Percentiles rank a stretch among this genome's conserved stretches.
Evolutionary conservation across 2,888 invertebrate species (phyloP).

Genomic region (Phengaris alcon): DNA sequence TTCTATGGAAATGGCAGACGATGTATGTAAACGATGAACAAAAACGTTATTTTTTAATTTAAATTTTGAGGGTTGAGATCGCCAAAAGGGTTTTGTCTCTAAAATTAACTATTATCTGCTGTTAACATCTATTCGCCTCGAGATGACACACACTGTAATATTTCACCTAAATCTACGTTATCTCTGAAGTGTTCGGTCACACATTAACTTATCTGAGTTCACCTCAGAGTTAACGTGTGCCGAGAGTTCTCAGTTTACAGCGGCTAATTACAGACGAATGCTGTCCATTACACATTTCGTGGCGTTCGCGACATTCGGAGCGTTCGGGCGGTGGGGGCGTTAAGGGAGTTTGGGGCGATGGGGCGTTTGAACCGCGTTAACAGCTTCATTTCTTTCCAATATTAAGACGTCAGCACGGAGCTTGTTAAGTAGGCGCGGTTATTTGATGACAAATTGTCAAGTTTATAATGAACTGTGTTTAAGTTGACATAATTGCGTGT

Average conservation of each 20-base stretch:
- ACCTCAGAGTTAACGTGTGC: not conserved
- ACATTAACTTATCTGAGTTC: not conserved
- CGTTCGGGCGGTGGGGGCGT: not conserved
- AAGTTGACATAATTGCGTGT: too few relatives aligned
- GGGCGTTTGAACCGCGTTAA: not conserved
- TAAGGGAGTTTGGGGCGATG: not conserved
- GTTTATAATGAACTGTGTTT: too few relatives aligned
- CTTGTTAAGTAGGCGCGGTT: not conserved
- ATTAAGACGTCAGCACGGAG: not conserved
- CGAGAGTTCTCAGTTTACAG: not conserved
- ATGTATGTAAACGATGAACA: too few relatives aligned
- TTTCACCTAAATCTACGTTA: not conserved
- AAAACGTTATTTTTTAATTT: too few relatives aligned
- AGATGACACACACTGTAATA: too few relatives aligned
- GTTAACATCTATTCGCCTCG: too few relatives aligned
- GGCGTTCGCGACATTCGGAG: not conserved
- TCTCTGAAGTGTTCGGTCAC: not conserved
- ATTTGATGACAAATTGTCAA: too few relatives aligned
- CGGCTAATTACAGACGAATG: not conserved
- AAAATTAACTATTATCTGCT: too few relatives aligned
- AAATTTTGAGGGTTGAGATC: too few relatives aligned
- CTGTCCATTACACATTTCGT: not conserved
- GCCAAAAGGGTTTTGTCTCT: too few relatives aligned
- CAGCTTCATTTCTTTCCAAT: conserved; percentile 2
- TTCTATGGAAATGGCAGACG: too few relatives aligned